Conservation (phyloP, 2,113 vertebrate genomes). For the Syrrhaptes paradoxus region DNA sequence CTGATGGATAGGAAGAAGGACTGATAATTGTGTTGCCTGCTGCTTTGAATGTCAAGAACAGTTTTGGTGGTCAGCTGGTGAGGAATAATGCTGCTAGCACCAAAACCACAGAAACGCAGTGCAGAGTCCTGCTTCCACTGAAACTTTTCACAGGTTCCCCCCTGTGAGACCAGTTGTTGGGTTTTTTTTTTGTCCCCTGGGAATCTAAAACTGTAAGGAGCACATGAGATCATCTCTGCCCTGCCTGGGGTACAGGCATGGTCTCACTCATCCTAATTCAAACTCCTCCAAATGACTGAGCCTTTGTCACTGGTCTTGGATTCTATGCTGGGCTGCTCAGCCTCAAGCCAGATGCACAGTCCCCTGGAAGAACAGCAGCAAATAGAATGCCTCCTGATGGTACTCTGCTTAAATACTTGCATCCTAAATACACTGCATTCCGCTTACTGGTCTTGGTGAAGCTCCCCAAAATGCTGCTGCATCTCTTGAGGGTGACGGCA, state of each 20-base stretch:
- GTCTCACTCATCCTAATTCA: background rate
- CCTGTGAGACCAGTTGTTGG: background rate
- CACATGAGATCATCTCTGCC: background rate
- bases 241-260: background rate
- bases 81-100: background rate
- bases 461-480: background rate
- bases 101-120: background rate
- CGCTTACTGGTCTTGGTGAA: background rate
- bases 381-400: background rate
- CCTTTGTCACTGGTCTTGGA: background rate
- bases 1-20: background rate
- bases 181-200: background rate
- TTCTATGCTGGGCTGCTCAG: background rate
- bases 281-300: background rate
- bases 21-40: background rate
- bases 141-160: background rate
- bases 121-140: background rate
- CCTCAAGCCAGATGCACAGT: accelerated
- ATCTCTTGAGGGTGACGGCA: background rate
- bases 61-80: background rate
- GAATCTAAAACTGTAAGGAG: background rate
- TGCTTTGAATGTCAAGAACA: background rate
- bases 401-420: background rate
- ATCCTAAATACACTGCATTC: background rate
- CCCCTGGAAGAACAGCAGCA: background rate